These are phyloP conservation scores for Harpegnathos saltator DNA, from an alignment of 1,140 invertebrate species.

Conservation along the genomic window DNA sequence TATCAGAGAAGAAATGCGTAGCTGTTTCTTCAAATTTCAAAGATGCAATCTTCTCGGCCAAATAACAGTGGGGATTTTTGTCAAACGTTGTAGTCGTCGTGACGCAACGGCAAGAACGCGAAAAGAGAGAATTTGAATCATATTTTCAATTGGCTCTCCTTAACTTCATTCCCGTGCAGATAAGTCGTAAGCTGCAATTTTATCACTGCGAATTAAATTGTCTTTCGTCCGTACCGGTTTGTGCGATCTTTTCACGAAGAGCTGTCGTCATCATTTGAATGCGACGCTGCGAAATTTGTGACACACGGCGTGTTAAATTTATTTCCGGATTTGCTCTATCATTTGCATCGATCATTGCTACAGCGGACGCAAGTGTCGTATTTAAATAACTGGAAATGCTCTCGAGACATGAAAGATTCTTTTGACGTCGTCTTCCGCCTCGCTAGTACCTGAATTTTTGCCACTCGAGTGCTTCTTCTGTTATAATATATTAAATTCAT, in stretches of 20 bases:
- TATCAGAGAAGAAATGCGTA: conserved; percentile 32
- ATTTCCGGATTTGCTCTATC: neutral
- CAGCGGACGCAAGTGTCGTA: neutral
- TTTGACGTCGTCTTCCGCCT: neutral
- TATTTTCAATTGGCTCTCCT: neutral
- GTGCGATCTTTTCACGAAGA: neutral
- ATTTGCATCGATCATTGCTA: neutral
- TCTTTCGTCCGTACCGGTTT: too few relatives aligned
- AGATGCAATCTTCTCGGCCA: neutral
- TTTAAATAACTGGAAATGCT: neutral
- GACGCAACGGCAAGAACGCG: neutral
- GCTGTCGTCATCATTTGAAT: neutral
- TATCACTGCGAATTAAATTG: too few relatives aligned
- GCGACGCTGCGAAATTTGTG: neutral
- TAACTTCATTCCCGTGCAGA: too few relatives aligned
- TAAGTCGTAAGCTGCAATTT: too few relatives aligned
- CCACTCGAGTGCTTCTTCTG: neutral
- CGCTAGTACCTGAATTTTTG: conserved; percentile 22
- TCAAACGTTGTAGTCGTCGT: neutral
- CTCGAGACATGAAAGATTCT: neutral
- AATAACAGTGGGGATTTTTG: neutral
- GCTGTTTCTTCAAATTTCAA: conserved; percentile 34
- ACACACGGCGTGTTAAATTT: neutral
- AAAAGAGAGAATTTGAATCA: neutral
- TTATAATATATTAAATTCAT: conserved; percentile 37